A percentile compares a stretch with the other conserved stretches of the same genome.
Conservation (phyloP, 2,888 invertebrate species). For the Cerastoderma edule region DNA sequence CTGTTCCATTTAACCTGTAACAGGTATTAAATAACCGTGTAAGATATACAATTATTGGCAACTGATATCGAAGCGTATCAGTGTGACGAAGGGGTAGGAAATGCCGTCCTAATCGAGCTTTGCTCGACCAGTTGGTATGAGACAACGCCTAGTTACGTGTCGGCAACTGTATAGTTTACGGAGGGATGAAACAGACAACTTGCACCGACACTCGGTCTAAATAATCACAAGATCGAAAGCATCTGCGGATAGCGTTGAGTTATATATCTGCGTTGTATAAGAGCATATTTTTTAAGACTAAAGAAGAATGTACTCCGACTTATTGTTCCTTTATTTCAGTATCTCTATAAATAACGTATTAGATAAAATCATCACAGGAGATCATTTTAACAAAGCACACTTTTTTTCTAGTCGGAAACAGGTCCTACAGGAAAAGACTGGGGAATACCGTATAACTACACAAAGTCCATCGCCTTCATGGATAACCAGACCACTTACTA, state of each 20-base stretch:
- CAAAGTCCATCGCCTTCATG: slow-evolving; percentile 19
- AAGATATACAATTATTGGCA: too few relatives aligned
- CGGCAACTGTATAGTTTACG: too few relatives aligned
- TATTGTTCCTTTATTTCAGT: not conserved
- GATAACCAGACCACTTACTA: slow-evolving; percentile 38
- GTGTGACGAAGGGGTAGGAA: too few relatives aligned
- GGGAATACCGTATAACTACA: not conserved
- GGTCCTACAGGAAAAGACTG: not conserved
- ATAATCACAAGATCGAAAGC: not conserved
- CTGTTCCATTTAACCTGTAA: not conserved
- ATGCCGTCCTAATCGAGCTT: too few relatives aligned
- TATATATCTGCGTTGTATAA: too few relatives aligned
- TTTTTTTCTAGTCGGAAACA: not conserved
- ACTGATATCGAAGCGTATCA: too few relatives aligned
- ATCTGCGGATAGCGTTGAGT: not conserved
- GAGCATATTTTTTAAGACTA: too few relatives aligned
- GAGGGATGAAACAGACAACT: too few relatives aligned
- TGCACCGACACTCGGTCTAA: not conserved
- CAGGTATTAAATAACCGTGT: not conserved
- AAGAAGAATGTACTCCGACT: too few relatives aligned
- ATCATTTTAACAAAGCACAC: not conserved
- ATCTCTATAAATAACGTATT: not conserved
- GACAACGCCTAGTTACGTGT: not conserved
- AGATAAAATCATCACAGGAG: not conserved
- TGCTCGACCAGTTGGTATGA: not conserved